phyloP scores from a whole-genome alignment of 2,888 invertebrate species.

The Steinernema scapterisci region DNA sequence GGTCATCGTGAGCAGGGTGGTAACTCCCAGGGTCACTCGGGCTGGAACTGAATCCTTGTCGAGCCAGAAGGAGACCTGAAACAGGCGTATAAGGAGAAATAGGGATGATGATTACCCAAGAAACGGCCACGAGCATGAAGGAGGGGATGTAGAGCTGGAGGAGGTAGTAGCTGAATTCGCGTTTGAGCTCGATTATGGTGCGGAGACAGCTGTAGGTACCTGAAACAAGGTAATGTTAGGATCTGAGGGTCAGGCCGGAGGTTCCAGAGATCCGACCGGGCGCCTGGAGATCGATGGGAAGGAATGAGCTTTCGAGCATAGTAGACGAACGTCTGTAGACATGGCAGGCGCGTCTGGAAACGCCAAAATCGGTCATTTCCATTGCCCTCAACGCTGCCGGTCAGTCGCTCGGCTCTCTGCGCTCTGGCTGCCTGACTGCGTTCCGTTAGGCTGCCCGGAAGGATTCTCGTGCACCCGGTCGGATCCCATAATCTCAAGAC shows the following conservation, averaged over 20 bases:
- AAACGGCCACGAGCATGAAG: constrained; percentile 81
- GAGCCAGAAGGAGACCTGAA: constrained; percentile 48
- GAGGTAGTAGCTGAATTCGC: constrained; percentile 79
- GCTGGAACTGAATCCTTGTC: constrained; percentile 68
- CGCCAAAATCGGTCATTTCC: too few species aligned
- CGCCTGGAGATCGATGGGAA: too few species aligned
- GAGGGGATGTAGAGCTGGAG: constrained; percentile 95
- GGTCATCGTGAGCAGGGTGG: constrained; percentile 85
- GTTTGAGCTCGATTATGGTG: constrained; percentile 67
- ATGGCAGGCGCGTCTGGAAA: too few species aligned
- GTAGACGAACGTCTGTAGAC: too few species aligned
- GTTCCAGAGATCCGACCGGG: too few species aligned
- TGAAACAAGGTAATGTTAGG: constrained; percentile 18
- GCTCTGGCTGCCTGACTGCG: too few species aligned
- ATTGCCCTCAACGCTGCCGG: too few species aligned
- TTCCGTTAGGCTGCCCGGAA: too few species aligned
- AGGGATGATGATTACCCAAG: constrained; percentile 54
- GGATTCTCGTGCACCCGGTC: too few species aligned
- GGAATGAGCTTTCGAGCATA: too few species aligned
- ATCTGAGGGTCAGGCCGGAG: neutral
- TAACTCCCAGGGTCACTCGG: constrained; percentile 76
- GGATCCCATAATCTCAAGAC: too few species aligned
- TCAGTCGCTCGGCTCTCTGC: too few species aligned
- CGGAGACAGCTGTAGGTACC: constrained; percentile 64
- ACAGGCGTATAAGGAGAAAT: neutral